phyloP scores from a whole-genome alignment of 2,797 vertebrate species.

The Sebastes alutus region DNA sequence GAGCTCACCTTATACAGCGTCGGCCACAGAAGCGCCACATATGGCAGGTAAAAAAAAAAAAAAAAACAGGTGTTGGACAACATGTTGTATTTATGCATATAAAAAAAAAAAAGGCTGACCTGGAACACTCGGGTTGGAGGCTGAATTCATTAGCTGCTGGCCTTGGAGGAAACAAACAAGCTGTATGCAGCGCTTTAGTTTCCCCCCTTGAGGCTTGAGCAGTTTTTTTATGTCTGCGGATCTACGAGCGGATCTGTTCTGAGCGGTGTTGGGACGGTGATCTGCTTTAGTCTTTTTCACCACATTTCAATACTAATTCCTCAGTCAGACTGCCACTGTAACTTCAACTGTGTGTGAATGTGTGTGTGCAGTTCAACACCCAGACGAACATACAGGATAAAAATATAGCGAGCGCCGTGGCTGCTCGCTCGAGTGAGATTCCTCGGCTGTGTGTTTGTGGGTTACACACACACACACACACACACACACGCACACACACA shows the following conservation, averaged over 20 bases:
- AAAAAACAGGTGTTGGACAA: constrained; percentile 75
- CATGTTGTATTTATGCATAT: constrained; percentile 10
- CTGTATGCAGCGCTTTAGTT: background rate
- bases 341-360: background rate
- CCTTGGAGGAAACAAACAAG: constrained; percentile 29
- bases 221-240: background rate
- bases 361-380: constrained; percentile 2
- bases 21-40: constrained; percentile 17
- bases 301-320: constrained; percentile 4
- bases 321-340: background rate
- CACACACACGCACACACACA: constrained; percentile 20
- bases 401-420: constrained; percentile 24
- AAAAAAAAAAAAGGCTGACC: background rate
- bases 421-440: constrained; percentile 52
- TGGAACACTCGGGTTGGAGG: background rate
- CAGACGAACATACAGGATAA: constrained; percentile 24
- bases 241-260: background rate
- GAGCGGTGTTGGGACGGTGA: background rate
- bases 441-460: constrained; percentile 64
- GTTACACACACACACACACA: constrained; percentile 20
- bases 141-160: constrained; percentile 14
- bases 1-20: constrained; percentile 14
- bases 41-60: constrained; percentile 5
- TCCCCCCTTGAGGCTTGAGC: background rate
- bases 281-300: background rate